phyloP scores from a whole-genome alignment of 2,113 vertebrate genomes.

The Odontesthes bonariensis region DNA sequence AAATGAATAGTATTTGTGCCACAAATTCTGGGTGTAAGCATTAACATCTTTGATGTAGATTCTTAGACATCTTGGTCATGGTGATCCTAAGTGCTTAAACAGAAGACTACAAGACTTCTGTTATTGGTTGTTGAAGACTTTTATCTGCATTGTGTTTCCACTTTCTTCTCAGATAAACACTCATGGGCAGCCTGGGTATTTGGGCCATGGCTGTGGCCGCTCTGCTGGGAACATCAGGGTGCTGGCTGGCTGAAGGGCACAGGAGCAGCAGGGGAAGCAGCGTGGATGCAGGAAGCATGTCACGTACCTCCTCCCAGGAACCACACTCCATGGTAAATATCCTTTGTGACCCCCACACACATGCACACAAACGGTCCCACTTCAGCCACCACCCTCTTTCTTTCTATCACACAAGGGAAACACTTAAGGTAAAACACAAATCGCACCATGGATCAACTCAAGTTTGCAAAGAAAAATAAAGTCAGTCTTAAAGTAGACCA shows the following conservation, averaged over 20 bases:
- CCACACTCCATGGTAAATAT: conserved; percentile 81
- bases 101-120: background rate
- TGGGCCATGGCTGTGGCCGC: conserved; percentile 84
- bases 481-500: no score
- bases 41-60: background rate
- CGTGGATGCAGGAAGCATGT: conserved; percentile 64
- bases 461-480: conserved; percentile 10
- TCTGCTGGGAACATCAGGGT: conserved; percentile 83
- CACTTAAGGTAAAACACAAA: conserved; percentile 10
- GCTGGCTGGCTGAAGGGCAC: conserved; percentile 80
- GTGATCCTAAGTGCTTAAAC: no score
- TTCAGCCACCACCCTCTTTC: conserved; percentile 23
- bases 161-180: conserved; percentile 78
- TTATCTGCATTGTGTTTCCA: conserved; percentile 3
- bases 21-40: background rate
- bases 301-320: conserved; percentile 49
- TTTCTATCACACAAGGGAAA: conserved; percentile 10
- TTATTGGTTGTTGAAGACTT: background rate
- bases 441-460: conserved; percentile 32
- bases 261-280: conserved; percentile 80
- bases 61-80: background rate
- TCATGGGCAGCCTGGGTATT: conserved; percentile 86
- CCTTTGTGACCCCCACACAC: background rate
- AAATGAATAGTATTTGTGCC: background rate
- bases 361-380: background rate